These are phyloP conservation scores for Xylota sylvarum DNA, from an alignment of 2,888 invertebrate genomes.

Conservation along the genomic window DNA sequence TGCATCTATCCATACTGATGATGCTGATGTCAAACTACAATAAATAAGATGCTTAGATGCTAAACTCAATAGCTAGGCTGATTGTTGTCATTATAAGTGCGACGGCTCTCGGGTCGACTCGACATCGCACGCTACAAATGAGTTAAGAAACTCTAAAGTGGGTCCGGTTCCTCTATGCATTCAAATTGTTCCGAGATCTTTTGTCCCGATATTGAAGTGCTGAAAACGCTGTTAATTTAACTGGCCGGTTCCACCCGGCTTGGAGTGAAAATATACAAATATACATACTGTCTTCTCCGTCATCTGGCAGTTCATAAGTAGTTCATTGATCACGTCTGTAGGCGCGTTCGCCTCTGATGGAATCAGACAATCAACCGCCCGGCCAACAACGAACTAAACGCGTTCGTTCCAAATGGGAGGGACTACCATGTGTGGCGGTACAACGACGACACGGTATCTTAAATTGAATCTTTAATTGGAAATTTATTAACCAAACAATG, in stretches of 20 bases:
- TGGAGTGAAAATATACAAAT: slow-evolving; percentile 24
- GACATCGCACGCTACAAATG: slow-evolving; percentile 34
- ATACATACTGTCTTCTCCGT: slow-evolving; percentile 2
- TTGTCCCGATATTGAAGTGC: slow-evolving; percentile 57
- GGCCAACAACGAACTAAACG: slow-evolving; percentile 13
- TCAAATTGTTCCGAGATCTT: slow-evolving; percentile 55
- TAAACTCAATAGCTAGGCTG: slow-evolving; percentile 40
- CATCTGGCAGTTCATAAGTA: slow-evolving; percentile 43
- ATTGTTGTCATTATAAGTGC: slow-evolving; percentile 42
- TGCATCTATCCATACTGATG: slow-evolving; percentile 49
- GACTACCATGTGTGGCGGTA: slow-evolving; percentile 31
- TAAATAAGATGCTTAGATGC: slow-evolving; percentile 64
- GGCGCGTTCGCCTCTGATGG: slow-evolving; percentile 30
- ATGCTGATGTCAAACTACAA: slow-evolving; percentile 10
- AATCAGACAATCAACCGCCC: slow-evolving; percentile 27
- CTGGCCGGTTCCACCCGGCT: slow-evolving; percentile 19
- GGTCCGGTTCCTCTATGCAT: slow-evolving; percentile 53
- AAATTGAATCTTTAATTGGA: slow-evolving; percentile 76
- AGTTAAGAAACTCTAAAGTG: slow-evolving; percentile 60
- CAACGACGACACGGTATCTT: slow-evolving; percentile 66
- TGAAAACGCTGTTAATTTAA: slow-evolving; percentile 63
- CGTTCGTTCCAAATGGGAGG: slow-evolving; percentile 14
- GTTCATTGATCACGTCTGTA: slow-evolving; percentile 68
- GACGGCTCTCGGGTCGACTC: not conserved
- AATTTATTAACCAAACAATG: slow-evolving; percentile 77